Percentiles rank a stretch among this genome's conserved stretches.
These are phyloP conservation scores for Camponotus vicinus DNA, from an alignment of 1,140 invertebrate species.

Conservation along the genomic window DNA sequence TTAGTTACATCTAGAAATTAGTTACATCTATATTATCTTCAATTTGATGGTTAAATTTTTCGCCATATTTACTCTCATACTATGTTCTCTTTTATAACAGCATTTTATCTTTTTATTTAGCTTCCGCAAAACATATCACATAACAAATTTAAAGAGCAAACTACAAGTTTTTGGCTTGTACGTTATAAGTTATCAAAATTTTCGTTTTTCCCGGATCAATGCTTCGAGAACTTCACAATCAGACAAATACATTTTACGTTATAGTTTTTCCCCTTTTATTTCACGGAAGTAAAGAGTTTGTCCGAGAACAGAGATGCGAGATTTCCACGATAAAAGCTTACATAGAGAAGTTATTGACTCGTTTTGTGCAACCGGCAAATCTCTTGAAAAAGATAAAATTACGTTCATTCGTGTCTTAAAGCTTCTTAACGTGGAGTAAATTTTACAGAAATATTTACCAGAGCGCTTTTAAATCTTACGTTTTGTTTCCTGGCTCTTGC, in stretches of 20 bases:
- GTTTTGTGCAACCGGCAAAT: conserved; percentile 24
- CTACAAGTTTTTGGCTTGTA: conserved; percentile 7
- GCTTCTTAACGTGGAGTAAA: conserved; percentile 42
- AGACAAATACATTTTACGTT: conserved; percentile 30
- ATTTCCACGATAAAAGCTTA: conserved; percentile 36
- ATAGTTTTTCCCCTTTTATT: conserved; percentile 15
- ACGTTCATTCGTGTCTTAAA: conserved; percentile 16
- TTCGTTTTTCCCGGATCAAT: conserved; percentile 25
- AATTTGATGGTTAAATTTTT: background rate
- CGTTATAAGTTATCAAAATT: conserved; percentile 37
- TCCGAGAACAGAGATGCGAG: conserved; percentile 10
- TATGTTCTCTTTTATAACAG: background rate
- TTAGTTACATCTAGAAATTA: background rate
- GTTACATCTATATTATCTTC: background rate
- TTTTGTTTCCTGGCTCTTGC: conserved; percentile 3
- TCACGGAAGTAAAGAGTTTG: conserved; percentile 29
- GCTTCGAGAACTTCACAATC: conserved; percentile 53
- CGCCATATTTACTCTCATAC: background rate
- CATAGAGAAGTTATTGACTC: conserved; percentile 48
- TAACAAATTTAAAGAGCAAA: conserved; percentile 51
- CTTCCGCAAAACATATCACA: conserved; percentile 14
- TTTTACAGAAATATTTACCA: conserved; percentile 35
- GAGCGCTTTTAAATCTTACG: conserved; percentile 2
- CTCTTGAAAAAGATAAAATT: conserved; percentile 51
- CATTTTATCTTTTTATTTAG: conserved; percentile 18